These are phyloP conservation scores for Drosophila lutescens DNA, from an alignment of 2,888 invertebrate species.

Conservation along the genomic window DNA sequence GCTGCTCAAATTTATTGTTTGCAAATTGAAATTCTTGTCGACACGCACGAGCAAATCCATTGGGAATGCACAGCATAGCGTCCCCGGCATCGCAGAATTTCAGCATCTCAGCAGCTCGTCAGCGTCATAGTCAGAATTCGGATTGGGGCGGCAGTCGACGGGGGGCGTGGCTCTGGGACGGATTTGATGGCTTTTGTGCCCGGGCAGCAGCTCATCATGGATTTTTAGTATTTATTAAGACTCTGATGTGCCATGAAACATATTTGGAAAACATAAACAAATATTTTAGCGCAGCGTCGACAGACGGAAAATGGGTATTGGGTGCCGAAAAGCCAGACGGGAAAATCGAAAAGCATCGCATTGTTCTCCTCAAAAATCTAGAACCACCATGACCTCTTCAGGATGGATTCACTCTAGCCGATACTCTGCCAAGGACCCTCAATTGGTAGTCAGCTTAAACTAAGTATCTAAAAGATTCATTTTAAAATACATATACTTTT, in stretches of 20 bases:
- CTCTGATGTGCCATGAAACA: constrained; percentile 55
- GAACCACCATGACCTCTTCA: not conserved
- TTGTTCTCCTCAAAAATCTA: not conserved
- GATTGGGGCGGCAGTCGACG: constrained; percentile 5
- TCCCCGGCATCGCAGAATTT: constrained; percentile 28
- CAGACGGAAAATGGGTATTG: constrained; percentile 14
- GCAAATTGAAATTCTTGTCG: constrained; percentile 80
- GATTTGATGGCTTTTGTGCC: constrained; percentile 54
- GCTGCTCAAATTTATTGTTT: constrained; percentile 77
- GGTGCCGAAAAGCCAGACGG: not conserved
- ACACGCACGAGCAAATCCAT: constrained; percentile 78
- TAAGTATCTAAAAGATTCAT: not conserved
- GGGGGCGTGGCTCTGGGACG: constrained; percentile 14
- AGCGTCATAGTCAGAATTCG: constrained; percentile 89
- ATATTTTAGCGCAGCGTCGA: constrained; percentile 47
- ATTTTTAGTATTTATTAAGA: constrained; percentile 70
- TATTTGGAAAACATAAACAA: constrained; percentile 45
- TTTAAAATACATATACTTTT: too few species aligned
- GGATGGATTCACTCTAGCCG: not conserved
- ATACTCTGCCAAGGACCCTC: constrained; percentile 11
- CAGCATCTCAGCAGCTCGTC: constrained; percentile 85
- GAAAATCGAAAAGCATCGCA: constrained; percentile 12
- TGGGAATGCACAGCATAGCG: constrained; percentile 67
- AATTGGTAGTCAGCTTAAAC: not conserved
- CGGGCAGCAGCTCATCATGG: constrained; percentile 65